Evolutionary conservation across 2,888 invertebrate species (phyloP).

Genomic region (Drosophila melanosoma): DNA sequence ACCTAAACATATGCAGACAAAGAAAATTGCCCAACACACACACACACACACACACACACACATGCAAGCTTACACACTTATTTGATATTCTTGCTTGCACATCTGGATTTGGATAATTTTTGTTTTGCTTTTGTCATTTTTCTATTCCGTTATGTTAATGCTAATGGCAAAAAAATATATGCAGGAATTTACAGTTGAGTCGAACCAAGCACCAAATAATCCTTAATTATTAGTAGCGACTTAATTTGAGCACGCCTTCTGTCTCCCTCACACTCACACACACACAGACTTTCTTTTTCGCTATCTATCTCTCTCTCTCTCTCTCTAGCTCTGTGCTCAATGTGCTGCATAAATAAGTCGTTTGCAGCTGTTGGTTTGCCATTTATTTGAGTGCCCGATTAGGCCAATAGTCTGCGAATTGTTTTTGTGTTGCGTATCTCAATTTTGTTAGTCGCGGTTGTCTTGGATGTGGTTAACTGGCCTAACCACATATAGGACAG

Average conservation of each 20-base stretch:
- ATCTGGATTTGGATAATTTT: conserved; percentile 5
- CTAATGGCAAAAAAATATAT: conserved; percentile 8
- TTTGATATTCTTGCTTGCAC: not conserved
- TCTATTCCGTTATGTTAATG: conserved; percentile 15
- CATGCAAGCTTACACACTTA: not conserved
- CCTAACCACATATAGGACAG: conserved; percentile 21
- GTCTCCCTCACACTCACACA: not conserved
- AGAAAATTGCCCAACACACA: conserved; percentile 33
- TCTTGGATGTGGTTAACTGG: not conserved
- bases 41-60: conserved; percentile 2
- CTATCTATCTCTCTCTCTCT: not conserved
- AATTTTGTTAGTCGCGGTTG: conserved; percentile 53
- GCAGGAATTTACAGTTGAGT: conserved; percentile 20
- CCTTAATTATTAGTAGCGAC: conserved; percentile 56
- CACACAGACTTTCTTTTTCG: not conserved
- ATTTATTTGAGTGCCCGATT: conserved; percentile 68
- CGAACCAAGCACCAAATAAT: conserved; percentile 31
- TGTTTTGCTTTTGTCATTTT: conserved; percentile 17
- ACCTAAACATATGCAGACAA: conserved; percentile 18
- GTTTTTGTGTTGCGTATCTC: conserved; percentile 28
- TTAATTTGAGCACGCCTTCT: conserved; percentile 44
- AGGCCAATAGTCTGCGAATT: conserved; percentile 53
- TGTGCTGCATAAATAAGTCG: conserved; percentile 74
- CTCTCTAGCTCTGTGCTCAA: not conserved
- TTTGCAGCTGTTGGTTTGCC: conserved; percentile 71